Evolutionary conservation across 2,888 invertebrate genomes (phyloP).

Genomic region (Thumatha senex): DNA sequence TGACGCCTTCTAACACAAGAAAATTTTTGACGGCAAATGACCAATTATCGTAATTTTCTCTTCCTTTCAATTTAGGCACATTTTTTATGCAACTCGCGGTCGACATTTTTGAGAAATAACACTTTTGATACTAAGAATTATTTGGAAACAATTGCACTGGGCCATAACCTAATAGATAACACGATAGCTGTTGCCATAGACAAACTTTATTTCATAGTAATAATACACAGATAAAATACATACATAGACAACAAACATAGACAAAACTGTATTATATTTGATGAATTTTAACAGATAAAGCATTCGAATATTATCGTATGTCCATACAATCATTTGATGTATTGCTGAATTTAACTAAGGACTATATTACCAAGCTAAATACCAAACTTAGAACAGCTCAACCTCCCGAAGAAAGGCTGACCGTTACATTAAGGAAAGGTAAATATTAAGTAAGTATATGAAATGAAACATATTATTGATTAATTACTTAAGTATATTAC

Average conservation of each 20-base stretch:
- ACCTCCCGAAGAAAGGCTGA: conserved; percentile 21
- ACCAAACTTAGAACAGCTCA: conserved; percentile 17
- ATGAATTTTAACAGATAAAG: conserved; percentile 24
- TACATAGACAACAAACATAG: too few relatives aligned
- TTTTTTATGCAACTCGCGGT: background rate
- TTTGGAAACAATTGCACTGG: too few relatives aligned
- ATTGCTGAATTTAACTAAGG: conserved; percentile 21
- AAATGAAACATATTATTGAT: conserved; percentile 17
- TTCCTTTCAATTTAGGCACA: too few relatives aligned
- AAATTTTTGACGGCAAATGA: background rate
- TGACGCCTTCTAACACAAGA: background rate
- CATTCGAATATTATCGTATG: conserved; percentile 27
- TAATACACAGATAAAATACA: too few relatives aligned
- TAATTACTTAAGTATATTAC: conserved; percentile 5
- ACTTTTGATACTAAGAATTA: too few relatives aligned
- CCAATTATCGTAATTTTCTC: background rate
- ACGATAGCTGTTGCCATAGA: too few relatives aligned
- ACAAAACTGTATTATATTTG: too few relatives aligned
- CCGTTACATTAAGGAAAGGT: conserved; percentile 7
- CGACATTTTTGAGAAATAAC: too few relatives aligned
- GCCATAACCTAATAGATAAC: too few relatives aligned
- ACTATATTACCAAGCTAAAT: conserved; percentile 17
- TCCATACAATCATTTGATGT: conserved; percentile 22
- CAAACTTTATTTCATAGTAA: too few relatives aligned
- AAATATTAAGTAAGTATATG: too few relatives aligned